Conservation (phyloP, 2,797 vertebrate species). For the Podargus strigoides region DNA sequence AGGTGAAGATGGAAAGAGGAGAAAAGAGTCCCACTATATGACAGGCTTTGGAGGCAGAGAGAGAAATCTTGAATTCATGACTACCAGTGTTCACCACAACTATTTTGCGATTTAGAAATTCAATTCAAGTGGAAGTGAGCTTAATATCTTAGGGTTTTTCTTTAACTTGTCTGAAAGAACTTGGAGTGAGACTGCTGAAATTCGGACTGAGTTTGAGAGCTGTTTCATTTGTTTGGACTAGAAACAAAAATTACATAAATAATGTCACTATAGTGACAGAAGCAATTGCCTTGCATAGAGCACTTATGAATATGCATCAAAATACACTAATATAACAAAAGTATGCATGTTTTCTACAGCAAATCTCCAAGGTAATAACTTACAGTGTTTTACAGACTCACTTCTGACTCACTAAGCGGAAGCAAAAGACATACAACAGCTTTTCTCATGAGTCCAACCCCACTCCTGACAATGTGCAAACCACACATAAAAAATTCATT, state of each 20-base stretch:
- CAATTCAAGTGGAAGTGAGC: background rate
- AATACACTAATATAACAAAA: background rate
- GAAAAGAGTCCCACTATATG: background rate
- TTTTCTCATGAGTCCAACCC: background rate
- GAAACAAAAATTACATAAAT: background rate
- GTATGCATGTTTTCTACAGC: background rate
- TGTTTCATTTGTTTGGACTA: background rate
- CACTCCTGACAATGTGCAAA: background rate
- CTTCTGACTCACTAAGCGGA: background rate
- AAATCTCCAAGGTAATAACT: background rate
- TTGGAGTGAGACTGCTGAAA: background rate
- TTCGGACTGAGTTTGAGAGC: background rate
- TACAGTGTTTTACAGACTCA: background rate
- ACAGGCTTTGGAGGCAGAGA: background rate
- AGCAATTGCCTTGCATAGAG: background rate
- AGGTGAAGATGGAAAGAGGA: background rate
- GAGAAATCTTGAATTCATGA: background rate
- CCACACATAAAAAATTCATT: background rate
- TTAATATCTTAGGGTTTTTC: background rate
- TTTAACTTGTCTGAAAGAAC: background rate
- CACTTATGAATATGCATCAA: background rate
- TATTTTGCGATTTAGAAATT: background rate
- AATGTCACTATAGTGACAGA: background rate
- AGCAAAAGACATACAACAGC: background rate
- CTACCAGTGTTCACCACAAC: background rate